Evolutionary conservation across 2,888 invertebrate genomes (phyloP).

Genomic region (Spilarctia lutea): DNA sequence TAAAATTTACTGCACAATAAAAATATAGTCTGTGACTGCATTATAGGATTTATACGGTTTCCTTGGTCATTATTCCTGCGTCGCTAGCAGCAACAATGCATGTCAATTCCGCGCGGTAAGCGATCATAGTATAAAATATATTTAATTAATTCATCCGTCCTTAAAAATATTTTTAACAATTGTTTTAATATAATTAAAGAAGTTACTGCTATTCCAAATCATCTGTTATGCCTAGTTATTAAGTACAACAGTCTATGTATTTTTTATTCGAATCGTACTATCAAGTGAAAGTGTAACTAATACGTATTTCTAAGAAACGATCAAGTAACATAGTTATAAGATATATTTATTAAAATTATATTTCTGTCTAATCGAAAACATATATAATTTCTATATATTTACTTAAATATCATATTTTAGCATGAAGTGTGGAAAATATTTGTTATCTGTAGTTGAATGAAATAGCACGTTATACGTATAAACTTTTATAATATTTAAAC

Average conservation of each 20-base stretch:
- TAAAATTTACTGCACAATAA: conserved; percentile 46
- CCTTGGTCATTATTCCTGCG: background rate
- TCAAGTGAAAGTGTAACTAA: conserved; percentile 27
- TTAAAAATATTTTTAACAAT: conserved; percentile 36
- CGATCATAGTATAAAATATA: background rate
- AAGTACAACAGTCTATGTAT: conserved; percentile 51
- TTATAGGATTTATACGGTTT: background rate
- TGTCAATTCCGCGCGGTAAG: background rate
- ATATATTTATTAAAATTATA: conserved; percentile 35
- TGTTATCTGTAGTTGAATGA: conserved; percentile 52
- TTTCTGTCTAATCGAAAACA: conserved; percentile 17
- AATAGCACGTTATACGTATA: conserved; percentile 41
- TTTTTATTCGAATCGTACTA: conserved; percentile 25
- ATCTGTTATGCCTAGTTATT: conserved; percentile 41
- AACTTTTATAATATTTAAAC: conserved; percentile 46
- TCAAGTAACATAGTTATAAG: conserved; percentile 23
- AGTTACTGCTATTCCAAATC: conserved; percentile 49
- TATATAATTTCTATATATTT: conserved; percentile 27
- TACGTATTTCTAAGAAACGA: conserved; percentile 30
- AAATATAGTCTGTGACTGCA: background rate
- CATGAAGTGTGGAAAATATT: conserved; percentile 52
- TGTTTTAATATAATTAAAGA: conserved; percentile 31
- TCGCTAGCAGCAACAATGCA: background rate
- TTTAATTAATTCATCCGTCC: conserved; percentile 56
- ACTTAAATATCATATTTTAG: conserved; percentile 24